Conservation (phyloP, 2,113 vertebrate genomes). For the Phylloscopus trochilus region DNA sequence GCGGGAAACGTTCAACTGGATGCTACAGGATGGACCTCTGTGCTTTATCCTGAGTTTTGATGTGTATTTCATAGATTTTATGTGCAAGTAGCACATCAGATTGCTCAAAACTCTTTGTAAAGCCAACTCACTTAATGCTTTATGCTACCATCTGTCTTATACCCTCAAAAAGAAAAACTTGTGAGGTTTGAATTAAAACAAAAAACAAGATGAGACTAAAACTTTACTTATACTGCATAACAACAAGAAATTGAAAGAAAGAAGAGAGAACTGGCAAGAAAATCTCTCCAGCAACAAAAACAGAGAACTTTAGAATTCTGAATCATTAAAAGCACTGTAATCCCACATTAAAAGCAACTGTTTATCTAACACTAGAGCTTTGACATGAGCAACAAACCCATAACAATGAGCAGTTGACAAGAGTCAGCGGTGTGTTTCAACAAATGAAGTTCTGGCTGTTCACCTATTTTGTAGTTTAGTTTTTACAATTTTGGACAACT, state of each 20-base stretch:
- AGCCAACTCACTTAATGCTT: conserved; percentile 45
- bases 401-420: neutral
- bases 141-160: conserved; percentile 56
- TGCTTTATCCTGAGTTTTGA: neutral
- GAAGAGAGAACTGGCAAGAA: conserved; percentile 3
- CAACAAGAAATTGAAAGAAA: neutral
- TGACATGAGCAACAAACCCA: neutral
- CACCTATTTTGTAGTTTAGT: neutral
- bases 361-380: neutral
- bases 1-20: neutral
- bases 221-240: conserved; percentile 29
- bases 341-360: neutral
- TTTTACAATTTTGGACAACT: neutral
- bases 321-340: neutral
- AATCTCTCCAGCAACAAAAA: neutral
- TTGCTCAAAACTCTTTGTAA: conserved; percentile 7
- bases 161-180: conserved; percentile 24
- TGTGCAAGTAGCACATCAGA: conserved; percentile 22
- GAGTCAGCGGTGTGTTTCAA: neutral
- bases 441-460: neutral
- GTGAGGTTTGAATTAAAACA: neutral
- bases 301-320: conserved; percentile 16
- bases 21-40: neutral
- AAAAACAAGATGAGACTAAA: neutral
- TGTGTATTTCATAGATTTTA: neutral